Percentiles rank a stretch among this genome's conserved stretches.
These are phyloP conservation scores for Geodia barretti DNA, from an alignment of 37 sponge, comb jelly and placozoan genomes.

Conservation along the genomic window DNA sequence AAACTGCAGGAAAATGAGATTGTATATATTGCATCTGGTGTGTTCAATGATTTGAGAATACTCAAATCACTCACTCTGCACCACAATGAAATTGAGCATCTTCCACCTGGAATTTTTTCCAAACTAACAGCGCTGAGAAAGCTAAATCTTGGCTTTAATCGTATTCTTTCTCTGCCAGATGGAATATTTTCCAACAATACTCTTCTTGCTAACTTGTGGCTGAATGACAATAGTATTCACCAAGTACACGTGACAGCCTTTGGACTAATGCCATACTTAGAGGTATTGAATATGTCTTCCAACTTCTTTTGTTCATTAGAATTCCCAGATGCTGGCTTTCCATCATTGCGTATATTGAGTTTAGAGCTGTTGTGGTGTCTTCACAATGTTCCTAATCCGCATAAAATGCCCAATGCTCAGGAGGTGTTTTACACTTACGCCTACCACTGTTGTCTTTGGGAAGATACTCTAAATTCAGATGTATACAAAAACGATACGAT, in stretches of 20 bases:
- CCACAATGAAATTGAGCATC: conserved; percentile 28
- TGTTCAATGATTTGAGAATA: neutral
- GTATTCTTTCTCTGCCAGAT: conserved; percentile 5
- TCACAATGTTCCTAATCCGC: conserved; percentile 17
- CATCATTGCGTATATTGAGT: conserved; percentile 16
- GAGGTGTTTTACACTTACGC: conserved; percentile 51
- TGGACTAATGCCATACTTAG: conserved; percentile 16
- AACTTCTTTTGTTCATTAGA: conserved; percentile 29
- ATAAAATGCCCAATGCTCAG: neutral
- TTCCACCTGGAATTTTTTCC: conserved; percentile 30
- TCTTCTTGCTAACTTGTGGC: neutral
- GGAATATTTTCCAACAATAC: conserved; percentile 5
- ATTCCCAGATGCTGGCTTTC: conserved; percentile 56
- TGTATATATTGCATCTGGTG: neutral
- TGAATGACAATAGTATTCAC: conserved; percentile 41
- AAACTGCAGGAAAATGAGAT: conserved; percentile 30
- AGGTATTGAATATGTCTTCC: conserved; percentile 41
- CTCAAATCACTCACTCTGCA: conserved; percentile 15
- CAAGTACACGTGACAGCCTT: conserved; percentile 17
- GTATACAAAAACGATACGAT: neutral
- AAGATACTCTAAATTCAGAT: neutral
- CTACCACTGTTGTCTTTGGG: conserved; percentile 76
- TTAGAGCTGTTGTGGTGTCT: conserved; percentile 22
- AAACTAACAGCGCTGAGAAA: neutral
- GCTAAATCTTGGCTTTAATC: conserved; percentile 14